Evolutionary conservation across 2,797 vertebrate genomes (phyloP), one percentile per base, ranked within the genome.

Genomic region (Sebastes minor): DNA sequence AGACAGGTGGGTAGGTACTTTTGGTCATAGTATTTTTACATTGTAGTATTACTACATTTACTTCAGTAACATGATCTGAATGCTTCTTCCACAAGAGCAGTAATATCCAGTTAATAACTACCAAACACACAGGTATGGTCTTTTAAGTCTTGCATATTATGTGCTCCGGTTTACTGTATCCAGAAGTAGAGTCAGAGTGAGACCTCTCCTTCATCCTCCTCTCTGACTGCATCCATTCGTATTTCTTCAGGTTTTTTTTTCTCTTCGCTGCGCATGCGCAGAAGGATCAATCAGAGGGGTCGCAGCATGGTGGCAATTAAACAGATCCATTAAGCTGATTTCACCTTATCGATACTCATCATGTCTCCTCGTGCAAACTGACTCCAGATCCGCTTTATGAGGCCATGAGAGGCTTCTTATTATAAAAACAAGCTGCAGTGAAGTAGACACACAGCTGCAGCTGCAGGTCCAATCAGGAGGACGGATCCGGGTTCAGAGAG

Each of bases 181-280:
- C 13, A 5, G 10, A 78, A 83, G 1, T 23, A 4, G 8, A 6
- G 14, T 1, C 60, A 63, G 85, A 92, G 93, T 94, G 87, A 88
- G 82, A 18, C 65, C 35, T 38, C 13, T 18, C 1, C 0, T 55
- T 9, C 49, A 0, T 9, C 16, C 27, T 16, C 52, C 69, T 86
- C 80, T 92, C 73, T 89, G 82, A 78, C 73, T 70, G 82, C 83
- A 56, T 86, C 89, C 85, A 81, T 90, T 91, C 86, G 82, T 89
- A 75, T 71, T 88, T 91, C 82, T 85, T 87, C n/a, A 20, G 10
- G 4, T 18, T 70, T 32, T 77, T 70, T 83, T 71, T 79, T 78
- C 75, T 65, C 76, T 65, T 81, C 71, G 64, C 60, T 38, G 89
- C 94, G 95, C 95, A 88, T 0, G 94, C 96, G 95, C 94, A 92